These are phyloP conservation scores for Ischnura elegans DNA, from an alignment of 2,888 invertebrate species.

Conservation along the genomic window DNA sequence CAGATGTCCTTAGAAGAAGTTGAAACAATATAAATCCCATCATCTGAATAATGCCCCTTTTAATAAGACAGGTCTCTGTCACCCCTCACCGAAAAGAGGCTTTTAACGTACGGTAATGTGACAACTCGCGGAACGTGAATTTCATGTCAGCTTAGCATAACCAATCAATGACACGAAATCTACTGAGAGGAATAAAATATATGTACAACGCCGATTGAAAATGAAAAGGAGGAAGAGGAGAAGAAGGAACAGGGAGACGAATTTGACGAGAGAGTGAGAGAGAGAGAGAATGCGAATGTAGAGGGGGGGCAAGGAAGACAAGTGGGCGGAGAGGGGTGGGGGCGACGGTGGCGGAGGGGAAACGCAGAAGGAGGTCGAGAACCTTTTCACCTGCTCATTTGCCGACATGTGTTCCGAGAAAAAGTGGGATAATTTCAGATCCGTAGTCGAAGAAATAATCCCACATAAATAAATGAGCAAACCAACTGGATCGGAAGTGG, in stretches of 20 bases:
- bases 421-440: neutral
- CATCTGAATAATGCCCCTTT: no score
- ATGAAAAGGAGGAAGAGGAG: neutral
- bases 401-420: conserved; percentile 27
- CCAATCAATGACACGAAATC: no score
- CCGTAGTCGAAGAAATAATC: neutral
- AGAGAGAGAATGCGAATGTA: neutral
- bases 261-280: neutral
- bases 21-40: no score
- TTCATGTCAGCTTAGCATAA: no score
- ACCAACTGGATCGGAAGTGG: conserved; percentile 6
- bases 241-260: neutral
- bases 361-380: conserved; percentile 49
- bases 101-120: no score
- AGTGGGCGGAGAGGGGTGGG: neutral
- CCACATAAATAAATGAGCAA: conserved; percentile 1
- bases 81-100: no score
- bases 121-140: neutral
- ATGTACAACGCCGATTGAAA: no score
- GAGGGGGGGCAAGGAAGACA: neutral
- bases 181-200: no score
- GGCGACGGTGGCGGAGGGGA: neutral
- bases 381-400: conserved; percentile 13
- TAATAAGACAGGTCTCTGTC: no score
- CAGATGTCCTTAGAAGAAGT: no score